phyloP scores from a whole-genome alignment of 2,797 vertebrate species.

The Okamejei kenojei region DNA sequence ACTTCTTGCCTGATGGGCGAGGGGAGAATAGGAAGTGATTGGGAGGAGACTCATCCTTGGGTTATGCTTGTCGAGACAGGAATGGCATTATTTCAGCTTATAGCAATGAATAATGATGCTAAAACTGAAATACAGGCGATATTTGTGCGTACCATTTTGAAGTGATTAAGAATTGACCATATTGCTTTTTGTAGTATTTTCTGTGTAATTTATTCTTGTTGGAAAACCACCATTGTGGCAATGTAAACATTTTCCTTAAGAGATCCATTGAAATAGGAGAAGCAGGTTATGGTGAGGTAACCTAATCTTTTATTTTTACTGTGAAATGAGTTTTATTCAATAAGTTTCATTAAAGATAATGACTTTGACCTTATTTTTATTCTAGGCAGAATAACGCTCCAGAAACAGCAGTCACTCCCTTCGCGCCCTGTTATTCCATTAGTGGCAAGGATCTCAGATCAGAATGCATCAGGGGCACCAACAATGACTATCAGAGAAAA shows the following conservation, averaged over 20 bases:
- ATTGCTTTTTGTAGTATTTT: background rate
- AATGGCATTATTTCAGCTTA: background rate
- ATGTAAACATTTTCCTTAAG: background rate
- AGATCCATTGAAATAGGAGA: background rate
- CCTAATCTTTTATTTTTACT: background rate
- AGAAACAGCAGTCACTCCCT: slow-evolving; percentile 87
- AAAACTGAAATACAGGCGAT: background rate
- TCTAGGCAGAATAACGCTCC: slow-evolving; percentile 65
- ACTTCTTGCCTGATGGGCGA: no score
- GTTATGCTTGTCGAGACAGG: no score
- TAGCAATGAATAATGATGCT: background rate
- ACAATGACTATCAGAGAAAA: slow-evolving; percentile 92
- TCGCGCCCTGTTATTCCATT: slow-evolving; percentile 85
- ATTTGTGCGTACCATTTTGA: background rate
- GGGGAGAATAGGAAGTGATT: no score
- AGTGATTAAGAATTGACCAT: background rate
- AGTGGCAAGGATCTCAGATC: slow-evolving; percentile 92
- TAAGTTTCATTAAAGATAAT: background rate
- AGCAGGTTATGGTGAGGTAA: background rate
- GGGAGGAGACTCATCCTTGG: no score
- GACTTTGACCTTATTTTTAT: slow-evolving; percentile 39
- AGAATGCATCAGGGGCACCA: slow-evolving; percentile 90
- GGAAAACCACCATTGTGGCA: background rate
- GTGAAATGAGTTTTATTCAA: background rate
- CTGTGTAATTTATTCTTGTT: background rate